phyloP scores from a whole-genome alignment of 2,797 vertebrate genomes.

The Cichlasoma orientale region DNA sequence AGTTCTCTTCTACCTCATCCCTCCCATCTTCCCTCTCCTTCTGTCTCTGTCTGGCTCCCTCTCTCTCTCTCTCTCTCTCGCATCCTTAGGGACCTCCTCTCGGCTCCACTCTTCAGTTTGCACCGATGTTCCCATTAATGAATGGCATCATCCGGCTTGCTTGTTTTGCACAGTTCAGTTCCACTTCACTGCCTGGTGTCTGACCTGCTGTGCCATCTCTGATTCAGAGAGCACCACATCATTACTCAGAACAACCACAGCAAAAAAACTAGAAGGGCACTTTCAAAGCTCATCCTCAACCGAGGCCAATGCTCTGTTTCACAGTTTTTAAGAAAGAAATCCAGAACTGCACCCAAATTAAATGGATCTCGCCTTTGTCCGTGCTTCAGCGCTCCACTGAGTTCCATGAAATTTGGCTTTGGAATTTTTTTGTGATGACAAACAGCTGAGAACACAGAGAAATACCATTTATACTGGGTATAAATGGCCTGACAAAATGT shows the following conservation, averaged over 20 bases:
- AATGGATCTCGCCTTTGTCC: not conserved
- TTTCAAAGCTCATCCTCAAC: not conserved
- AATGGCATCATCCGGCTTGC: slow-evolving; percentile 60
- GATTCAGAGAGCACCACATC: slow-evolving; percentile 39
- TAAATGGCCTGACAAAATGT: no score
- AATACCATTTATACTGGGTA: no score
- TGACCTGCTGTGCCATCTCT: slow-evolving; percentile 53
- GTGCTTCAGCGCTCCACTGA: not conserved
- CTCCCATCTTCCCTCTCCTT: slow-evolving; percentile 7
- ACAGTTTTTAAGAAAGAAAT: not conserved
- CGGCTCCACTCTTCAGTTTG: slow-evolving; percentile 52
- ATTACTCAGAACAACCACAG: slow-evolving; percentile 36
- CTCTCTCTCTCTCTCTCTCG: not conserved
- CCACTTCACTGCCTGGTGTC: slow-evolving; percentile 52
- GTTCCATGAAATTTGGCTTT: not conserved
- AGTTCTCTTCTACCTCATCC: slow-evolving; percentile 29
- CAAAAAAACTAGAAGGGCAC: slow-evolving; percentile 5
- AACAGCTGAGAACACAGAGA: no score
- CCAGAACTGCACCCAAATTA: not conserved
- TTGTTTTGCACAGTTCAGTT: slow-evolving; percentile 60
- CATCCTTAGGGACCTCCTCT: slow-evolving; percentile 63
- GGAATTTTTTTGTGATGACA: not conserved
- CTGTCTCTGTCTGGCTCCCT: slow-evolving; percentile 13
- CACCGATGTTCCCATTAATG: slow-evolving; percentile 61
- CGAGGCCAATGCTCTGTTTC: not conserved